phyloP scores from a whole-genome alignment of 2,113 vertebrate genomes.

The Tamias sibiricus region DNA sequence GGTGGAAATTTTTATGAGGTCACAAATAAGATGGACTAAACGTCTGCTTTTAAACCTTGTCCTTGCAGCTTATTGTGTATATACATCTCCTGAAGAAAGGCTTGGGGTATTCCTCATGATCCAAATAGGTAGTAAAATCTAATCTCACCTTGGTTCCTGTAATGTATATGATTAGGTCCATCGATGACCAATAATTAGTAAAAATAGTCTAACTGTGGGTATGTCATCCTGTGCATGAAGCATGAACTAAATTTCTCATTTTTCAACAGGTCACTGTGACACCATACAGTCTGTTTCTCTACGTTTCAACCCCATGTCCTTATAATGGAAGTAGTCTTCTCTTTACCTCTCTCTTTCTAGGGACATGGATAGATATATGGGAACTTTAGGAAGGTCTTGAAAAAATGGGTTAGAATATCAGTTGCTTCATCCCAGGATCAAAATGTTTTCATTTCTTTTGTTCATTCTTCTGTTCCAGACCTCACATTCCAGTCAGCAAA shows the following conservation, averaged over 20 bases:
- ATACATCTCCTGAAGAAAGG: no score
- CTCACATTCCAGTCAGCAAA: slow-evolving; percentile 97
- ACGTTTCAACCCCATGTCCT: not conserved
- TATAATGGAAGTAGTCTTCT: not conserved
- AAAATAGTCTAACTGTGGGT: not conserved
- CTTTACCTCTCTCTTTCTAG: not conserved
- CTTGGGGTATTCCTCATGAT: no score
- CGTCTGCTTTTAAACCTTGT: not conserved
- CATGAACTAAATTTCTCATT: not conserved
- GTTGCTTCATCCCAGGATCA: not conserved
- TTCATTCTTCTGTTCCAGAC: slow-evolving; percentile 88
- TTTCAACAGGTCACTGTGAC: not conserved
- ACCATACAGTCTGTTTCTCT: not conserved
- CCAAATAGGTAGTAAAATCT: not conserved
- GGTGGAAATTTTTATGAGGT: not conserved
- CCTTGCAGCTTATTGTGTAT: not conserved
- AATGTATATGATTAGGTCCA: not conserved
- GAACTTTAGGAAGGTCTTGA: not conserved
- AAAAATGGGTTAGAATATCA: not conserved
- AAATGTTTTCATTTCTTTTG: slow-evolving; percentile 53
- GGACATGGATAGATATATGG: not conserved
- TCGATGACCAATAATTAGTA: not conserved
- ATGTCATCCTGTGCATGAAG: not conserved
- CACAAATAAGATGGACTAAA: not conserved
- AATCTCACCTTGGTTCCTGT: not conserved